Percentiles rank a stretch among this genome's conserved stretches.
phyloP scores from a whole-genome alignment of 2,113 vertebrate species.

The Clupea harengus region DNA sequence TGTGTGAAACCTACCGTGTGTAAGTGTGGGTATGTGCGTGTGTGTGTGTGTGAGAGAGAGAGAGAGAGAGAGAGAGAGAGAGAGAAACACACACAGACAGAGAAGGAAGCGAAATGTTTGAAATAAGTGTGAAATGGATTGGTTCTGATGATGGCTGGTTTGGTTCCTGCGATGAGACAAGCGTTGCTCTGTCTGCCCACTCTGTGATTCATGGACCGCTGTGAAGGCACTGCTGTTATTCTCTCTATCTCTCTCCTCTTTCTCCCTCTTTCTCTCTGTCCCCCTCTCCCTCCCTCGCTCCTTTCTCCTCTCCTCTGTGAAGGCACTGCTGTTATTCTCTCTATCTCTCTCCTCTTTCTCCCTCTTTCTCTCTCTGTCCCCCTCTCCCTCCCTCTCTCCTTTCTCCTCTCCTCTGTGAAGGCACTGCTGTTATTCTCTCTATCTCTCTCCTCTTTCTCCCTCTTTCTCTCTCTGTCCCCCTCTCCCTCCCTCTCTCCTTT shows the following conservation, averaged over 20 bases:
- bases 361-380: background rate
- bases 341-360: background rate
- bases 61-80: background rate
- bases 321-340: background rate
- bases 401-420: background rate
- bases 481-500: background rate
- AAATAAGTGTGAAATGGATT: background rate
- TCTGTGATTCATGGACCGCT: background rate
- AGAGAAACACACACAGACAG: background rate
- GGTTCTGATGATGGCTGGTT: background rate
- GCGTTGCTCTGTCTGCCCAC: background rate
- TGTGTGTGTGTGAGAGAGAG: too few species aligned
- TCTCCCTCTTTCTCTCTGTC: background rate
- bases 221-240: background rate
- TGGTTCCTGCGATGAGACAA: background rate
- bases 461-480: background rate
- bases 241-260: background rate
- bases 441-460: background rate
- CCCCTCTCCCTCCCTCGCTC: background rate
- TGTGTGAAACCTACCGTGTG: background rate
- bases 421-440: background rate
- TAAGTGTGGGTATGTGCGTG: background rate
- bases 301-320: background rate
- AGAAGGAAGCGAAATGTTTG: conserved; percentile 12
- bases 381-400: background rate